Percentiles rank a stretch among this genome's conserved stretches.
These are phyloP conservation scores for Prenolepis imparis DNA, from an alignment of 2,888 invertebrate species.

Conservation along the genomic window DNA sequence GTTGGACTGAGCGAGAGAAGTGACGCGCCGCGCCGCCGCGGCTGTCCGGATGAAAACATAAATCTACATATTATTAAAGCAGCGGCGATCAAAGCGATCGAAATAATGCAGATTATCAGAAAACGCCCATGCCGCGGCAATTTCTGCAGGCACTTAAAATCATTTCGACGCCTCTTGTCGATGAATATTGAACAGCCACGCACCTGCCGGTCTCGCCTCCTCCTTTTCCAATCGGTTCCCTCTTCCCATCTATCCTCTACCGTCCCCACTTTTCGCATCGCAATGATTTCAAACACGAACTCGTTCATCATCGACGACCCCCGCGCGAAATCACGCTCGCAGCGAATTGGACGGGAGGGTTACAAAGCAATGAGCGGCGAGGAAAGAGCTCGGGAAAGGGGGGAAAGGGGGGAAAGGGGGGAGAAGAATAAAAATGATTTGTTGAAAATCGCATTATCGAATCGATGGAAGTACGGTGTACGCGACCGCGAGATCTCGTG, in stretches of 20 bases:
- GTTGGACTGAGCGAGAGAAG: slow-evolving; percentile 24
- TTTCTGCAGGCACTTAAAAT: slow-evolving; percentile 69
- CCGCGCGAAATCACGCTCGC: slow-evolving; percentile 55
- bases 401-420: neutral
- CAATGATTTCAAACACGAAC: slow-evolving; percentile 67
- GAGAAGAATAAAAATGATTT: slow-evolving; percentile 70
- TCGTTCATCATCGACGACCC: slow-evolving; percentile 63
- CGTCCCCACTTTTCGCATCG: slow-evolving; percentile 39
- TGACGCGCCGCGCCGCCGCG: neutral
- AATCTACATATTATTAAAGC: slow-evolving; percentile 60
- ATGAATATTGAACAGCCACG: slow-evolving; percentile 65
- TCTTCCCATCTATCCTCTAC: slow-evolving; percentile 13
- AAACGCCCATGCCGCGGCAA: slow-evolving; percentile 60
- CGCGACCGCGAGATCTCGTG: slow-evolving; percentile 60
- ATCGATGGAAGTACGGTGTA: slow-evolving; percentile 34
- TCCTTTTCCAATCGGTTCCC: slow-evolving; percentile 39
- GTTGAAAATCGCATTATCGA: slow-evolving; percentile 74
- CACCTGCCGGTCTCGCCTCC: slow-evolving; percentile 56
- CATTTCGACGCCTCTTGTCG: slow-evolving; percentile 64
- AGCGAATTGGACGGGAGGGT: slow-evolving; percentile 53
- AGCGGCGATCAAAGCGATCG: slow-evolving; percentile 55
- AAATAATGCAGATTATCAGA: slow-evolving; percentile 59
- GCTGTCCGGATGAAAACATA: slow-evolving; percentile 48
- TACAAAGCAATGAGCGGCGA: slow-evolving; percentile 52
- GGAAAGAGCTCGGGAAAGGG: neutral